Conservation (phyloP, 2,888 invertebrate genomes). For the Drosophila affinis region DNA sequence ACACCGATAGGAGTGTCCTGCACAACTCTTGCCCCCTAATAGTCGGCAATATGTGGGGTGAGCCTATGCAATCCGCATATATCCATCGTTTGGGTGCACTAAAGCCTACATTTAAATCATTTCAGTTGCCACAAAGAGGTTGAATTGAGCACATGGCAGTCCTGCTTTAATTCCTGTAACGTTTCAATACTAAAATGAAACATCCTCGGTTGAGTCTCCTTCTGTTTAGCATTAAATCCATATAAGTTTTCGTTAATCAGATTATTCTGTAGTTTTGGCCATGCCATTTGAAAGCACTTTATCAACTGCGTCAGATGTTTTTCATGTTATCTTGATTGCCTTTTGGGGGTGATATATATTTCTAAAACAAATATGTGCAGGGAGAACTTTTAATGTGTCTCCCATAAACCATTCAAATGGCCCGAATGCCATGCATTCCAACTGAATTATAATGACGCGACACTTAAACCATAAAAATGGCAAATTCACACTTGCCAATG, state of each 20-base stretch:
- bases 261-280: too few species aligned
- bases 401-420: slow-evolving; percentile 34
- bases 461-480: slow-evolving; percentile 54
- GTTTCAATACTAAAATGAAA: background rate
- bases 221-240: background rate
- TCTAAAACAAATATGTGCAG: slow-evolving; percentile 25
- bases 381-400: slow-evolving; percentile 39
- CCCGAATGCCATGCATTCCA: slow-evolving; percentile 21
- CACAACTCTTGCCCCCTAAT: slow-evolving; percentile 32
- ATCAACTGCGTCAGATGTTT: slow-evolving; percentile 12
- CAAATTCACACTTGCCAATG: slow-evolving; percentile 49
- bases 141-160: background rate
- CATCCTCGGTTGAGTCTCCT: background rate
- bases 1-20: background rate
- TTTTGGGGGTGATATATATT: slow-evolving; percentile 25
- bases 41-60: slow-evolving; percentile 34
- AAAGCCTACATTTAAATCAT: background rate
- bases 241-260: background rate
- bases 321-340: slow-evolving; percentile 32
- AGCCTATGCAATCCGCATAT: background rate
- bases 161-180: too few species aligned
- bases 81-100: background rate
- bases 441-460: slow-evolving; percentile 60
- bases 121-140: slow-evolving; percentile 23
- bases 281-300: background rate